These are phyloP conservation scores for Heliconius aoede DNA, from an alignment of 2,888 invertebrate genomes.

Conservation along the genomic window DNA sequence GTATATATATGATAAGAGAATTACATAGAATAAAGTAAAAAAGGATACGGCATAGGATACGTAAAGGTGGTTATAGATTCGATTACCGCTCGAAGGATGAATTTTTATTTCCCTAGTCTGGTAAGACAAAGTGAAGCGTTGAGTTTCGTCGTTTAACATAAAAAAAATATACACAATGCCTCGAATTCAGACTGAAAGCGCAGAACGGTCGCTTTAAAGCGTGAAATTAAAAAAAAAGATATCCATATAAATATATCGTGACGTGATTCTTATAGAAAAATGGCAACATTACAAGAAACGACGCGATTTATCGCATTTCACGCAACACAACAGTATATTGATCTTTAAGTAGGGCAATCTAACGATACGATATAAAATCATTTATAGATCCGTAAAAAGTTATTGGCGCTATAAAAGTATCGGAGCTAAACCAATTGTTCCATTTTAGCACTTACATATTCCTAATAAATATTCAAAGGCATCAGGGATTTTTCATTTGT, in stretches of 20 bases:
- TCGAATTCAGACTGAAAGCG: no score
- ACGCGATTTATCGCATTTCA: constrained; percentile 5
- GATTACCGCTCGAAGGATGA: no score
- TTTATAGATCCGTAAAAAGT: constrained; percentile 39
- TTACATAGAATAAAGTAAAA: no score
- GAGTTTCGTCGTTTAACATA: no score
- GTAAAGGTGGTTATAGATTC: no score
- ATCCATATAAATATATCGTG: neutral
- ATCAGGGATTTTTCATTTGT: neutral
- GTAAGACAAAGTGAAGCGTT: no score
- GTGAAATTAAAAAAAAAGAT: no score
- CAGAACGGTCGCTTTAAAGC: no score
- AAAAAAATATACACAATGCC: no score
- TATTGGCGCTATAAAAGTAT: constrained; percentile 33
- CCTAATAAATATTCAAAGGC: neutral
- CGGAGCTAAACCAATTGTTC: constrained; percentile 35
- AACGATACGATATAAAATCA: constrained; percentile 30
- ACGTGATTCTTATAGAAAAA: neutral
- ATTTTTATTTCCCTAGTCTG: no score
- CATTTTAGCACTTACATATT: constrained; percentile 14
- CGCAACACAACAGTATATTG: constrained; percentile 5
- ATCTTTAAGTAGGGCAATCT: constrained; percentile 29
- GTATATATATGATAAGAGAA: no score
- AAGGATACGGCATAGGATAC: no score
- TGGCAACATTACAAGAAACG: neutral